Evolutionary conservation across 2,888 invertebrate genomes (phyloP).

Genomic region (Synanthedon vespiformis): DNA sequence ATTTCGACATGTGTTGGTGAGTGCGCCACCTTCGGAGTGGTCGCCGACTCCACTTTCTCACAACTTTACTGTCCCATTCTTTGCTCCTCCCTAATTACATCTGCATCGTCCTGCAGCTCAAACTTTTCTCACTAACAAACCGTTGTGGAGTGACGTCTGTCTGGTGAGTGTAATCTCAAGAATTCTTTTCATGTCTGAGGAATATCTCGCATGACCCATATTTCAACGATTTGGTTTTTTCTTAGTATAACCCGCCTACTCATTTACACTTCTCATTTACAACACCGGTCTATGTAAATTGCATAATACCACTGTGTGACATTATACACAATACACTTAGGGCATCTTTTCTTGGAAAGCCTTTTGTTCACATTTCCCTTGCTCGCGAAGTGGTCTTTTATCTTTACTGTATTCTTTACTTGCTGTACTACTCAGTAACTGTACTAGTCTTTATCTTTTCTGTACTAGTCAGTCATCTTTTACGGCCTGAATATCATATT

Average conservation of each 20-base stretch:
- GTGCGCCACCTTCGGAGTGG: conserved; percentile 25
- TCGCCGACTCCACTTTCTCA: conserved; percentile 13
- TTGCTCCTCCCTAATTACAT: conserved; percentile 19
- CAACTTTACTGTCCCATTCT: background rate
- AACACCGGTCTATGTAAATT: background rate
- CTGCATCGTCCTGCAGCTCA: conserved; percentile 20
- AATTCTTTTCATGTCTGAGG: conserved; percentile 14
- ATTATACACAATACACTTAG: no score
- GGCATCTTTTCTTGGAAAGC: no score
- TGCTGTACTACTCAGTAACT: no score
- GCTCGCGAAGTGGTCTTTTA: no score
- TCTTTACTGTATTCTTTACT: no score
- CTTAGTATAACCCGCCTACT: conserved; percentile 7
- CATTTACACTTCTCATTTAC: conserved; percentile 3
- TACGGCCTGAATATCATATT: no score
- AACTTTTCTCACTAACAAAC: conserved; percentile 24
- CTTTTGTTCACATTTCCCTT: no score
- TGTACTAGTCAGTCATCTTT: no score
- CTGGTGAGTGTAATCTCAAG: conserved; percentile 26
- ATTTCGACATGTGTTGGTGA: conserved; percentile 65
- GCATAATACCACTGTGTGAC: no score
- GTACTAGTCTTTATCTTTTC: no score
- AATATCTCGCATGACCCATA: conserved; percentile 16
- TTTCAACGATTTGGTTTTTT: conserved; percentile 12
- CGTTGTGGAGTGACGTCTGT: conserved; percentile 15